A percentile compares a stretch with the other conserved stretches of the same genome.
Conservation (phyloP, 2,797 vertebrate species). For the Okamejei kenojei region DNA sequence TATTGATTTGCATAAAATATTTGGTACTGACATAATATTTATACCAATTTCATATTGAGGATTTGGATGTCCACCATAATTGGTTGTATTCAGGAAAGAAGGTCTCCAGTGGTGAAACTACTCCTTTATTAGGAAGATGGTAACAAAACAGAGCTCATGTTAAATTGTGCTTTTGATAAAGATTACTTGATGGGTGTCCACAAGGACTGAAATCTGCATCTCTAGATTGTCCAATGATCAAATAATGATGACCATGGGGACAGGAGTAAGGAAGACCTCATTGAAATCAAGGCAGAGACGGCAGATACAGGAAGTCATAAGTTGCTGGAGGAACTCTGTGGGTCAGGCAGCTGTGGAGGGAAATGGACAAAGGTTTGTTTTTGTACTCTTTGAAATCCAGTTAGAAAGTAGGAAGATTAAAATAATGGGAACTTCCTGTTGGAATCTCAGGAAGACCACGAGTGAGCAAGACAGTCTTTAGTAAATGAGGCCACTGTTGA, state of each 20-base stretch:
- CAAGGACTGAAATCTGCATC: background rate
- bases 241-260: background rate
- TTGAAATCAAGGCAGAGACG: background rate
- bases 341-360: no score
- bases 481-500: background rate
- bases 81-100: background rate
- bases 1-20: background rate
- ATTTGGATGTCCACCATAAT: background rate
- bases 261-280: background rate
- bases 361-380: no score
- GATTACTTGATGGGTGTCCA: background rate
- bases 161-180: background rate
- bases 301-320: no score
- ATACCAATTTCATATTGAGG: background rate
- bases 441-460: background rate
- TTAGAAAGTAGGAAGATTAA: background rate
- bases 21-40: background rate
- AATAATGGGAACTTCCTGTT: background rate
- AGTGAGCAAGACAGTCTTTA: background rate
- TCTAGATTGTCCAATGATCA: background rate
- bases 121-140: background rate
- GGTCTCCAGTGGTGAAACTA: background rate
- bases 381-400: background rate
- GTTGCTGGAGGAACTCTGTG: no score
- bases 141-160: background rate